Percentiles rank a stretch among this genome's conserved stretches.
Conservation (phyloP, 64 coral and sea anemone genomes). For the Orbicella faveolata region DNA sequence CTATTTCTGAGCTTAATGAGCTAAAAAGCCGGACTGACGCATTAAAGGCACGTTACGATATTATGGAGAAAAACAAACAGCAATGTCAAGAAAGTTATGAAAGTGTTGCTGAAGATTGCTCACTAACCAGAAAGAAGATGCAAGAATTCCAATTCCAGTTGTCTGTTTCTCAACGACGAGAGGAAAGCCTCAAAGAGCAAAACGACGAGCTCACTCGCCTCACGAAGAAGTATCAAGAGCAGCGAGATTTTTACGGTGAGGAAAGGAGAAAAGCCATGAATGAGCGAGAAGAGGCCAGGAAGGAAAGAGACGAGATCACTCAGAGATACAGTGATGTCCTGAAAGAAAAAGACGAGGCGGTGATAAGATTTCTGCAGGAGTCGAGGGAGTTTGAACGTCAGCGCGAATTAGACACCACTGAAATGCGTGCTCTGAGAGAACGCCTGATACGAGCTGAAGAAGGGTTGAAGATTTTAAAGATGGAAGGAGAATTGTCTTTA, state of each 20-base stretch:
- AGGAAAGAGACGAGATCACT: slow-evolving; percentile 51
- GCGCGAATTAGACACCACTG: slow-evolving; percentile 55
- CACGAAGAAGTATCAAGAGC: slow-evolving; percentile 67
- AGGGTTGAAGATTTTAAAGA: slow-evolving; percentile 11
- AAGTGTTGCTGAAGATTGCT: slow-evolving; percentile 48
- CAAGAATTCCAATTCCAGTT: slow-evolving; percentile 61
- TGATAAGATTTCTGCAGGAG: slow-evolving; percentile 54
- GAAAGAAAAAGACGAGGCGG: slow-evolving; percentile 44
- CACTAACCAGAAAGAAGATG: slow-evolving; percentile 52
- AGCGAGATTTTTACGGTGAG: slow-evolving; percentile 59
- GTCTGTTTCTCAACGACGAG: slow-evolving; percentile 35
- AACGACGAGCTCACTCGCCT: slow-evolving; percentile 67
- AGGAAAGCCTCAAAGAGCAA: slow-evolving; percentile 41
- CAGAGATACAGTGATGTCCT: slow-evolving; percentile 53
- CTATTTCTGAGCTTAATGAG: slow-evolving; percentile 39
- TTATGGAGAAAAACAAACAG: slow-evolving; percentile 66
- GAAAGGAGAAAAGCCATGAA: slow-evolving; percentile 61
- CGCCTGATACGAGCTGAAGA: slow-evolving; percentile 26
- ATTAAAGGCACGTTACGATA: slow-evolving; percentile 70
- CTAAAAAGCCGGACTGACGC: slow-evolving; percentile 79
- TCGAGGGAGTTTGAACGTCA: slow-evolving; percentile 68
- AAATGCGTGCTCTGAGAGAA: slow-evolving; percentile 51
- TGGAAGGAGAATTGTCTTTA: background rate
- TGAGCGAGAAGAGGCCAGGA: slow-evolving; percentile 52
- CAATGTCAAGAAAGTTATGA: slow-evolving; percentile 52